These are phyloP conservation scores for Napeogenes inachia DNA, from an alignment of 2,888 invertebrate genomes.

Conservation along the genomic window DNA sequence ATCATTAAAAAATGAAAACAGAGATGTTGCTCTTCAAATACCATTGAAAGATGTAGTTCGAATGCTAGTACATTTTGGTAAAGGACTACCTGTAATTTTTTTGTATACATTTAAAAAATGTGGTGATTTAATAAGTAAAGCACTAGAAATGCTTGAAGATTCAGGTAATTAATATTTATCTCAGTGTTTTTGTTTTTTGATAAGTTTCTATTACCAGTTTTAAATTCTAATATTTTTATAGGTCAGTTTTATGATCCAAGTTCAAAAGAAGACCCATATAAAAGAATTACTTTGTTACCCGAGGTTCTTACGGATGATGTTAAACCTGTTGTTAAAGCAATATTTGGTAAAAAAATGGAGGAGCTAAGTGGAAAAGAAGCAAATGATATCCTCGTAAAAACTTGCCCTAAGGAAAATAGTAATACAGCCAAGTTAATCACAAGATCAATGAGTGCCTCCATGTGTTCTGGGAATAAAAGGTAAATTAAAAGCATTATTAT, in stretches of 20 bases:
- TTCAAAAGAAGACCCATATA: constrained; percentile 81
- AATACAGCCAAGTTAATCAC: constrained; percentile 63
- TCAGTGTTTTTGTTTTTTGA: constrained; percentile 11
- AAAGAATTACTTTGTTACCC: constrained; percentile 86
- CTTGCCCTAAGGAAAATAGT: constrained; percentile 80
- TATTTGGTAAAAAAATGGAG: constrained; percentile 81
- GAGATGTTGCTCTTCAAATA: constrained; percentile 80
- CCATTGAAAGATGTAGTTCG: constrained; percentile 83
- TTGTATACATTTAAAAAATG: constrained; percentile 84
- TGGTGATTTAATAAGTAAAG: constrained; percentile 82
- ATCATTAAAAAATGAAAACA: constrained; percentile 72
- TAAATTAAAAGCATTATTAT: constrained; percentile 31
- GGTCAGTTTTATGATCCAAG: constrained; percentile 79
- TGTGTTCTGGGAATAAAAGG: constrained; percentile 59
- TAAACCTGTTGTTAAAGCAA: constrained; percentile 79
- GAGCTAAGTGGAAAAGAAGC: constrained; percentile 87
- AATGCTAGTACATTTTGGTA: constrained; percentile 87
- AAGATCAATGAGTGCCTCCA: constrained; percentile 55
- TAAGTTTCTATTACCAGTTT: constrained; percentile 11
- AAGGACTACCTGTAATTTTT: constrained; percentile 86
- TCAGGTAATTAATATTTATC: constrained; percentile 44
- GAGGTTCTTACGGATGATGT: constrained; percentile 82
- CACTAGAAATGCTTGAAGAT: constrained; percentile 82
- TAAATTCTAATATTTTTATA: constrained; percentile 34
- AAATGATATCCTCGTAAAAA: constrained; percentile 87